Conservation (phyloP, 2,888 invertebrate species). For the Pachycephus smyrnensis region DNA sequence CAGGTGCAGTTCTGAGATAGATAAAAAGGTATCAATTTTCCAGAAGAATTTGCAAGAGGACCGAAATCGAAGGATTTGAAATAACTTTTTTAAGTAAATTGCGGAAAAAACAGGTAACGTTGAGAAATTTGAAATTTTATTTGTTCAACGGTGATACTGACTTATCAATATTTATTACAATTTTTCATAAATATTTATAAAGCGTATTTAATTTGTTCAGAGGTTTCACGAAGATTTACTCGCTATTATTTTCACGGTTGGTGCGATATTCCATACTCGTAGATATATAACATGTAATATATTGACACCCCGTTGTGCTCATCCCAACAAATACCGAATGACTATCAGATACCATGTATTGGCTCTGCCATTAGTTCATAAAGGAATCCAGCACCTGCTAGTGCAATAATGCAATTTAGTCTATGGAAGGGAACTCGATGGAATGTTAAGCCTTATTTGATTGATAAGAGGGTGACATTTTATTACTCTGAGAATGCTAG, state of each 20-base stretch:
- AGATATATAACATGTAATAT: constrained; percentile 30
- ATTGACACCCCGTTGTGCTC: constrained; percentile 43
- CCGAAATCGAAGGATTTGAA: background rate
- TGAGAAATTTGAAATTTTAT: background rate
- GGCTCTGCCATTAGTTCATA: constrained; percentile 2
- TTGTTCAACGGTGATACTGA: background rate
- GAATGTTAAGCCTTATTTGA: constrained; percentile 26
- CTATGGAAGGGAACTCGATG: constrained; percentile 1
- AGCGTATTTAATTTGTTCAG: background rate
- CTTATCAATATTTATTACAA: background rate
- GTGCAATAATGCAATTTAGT: constrained; percentile 9
- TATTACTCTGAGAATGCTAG: background rate
- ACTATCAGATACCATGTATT: background rate
- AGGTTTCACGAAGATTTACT: background rate
- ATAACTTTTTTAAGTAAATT: background rate
- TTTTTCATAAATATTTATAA: background rate
- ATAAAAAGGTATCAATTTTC: background rate
- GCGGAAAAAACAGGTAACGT: background rate
- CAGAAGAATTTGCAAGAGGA: background rate
- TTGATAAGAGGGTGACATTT: constrained; percentile 9
- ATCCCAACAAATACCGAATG: background rate
- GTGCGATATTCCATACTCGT: background rate
- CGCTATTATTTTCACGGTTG: background rate
- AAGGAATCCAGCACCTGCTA: constrained; percentile 12
- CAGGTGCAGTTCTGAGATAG: background rate